A percentile compares a stretch with the other conserved stretches of the same genome.
Conservation (phyloP, 2,888 invertebrate genomes). For the Aproaerema taeniolella region DNA sequence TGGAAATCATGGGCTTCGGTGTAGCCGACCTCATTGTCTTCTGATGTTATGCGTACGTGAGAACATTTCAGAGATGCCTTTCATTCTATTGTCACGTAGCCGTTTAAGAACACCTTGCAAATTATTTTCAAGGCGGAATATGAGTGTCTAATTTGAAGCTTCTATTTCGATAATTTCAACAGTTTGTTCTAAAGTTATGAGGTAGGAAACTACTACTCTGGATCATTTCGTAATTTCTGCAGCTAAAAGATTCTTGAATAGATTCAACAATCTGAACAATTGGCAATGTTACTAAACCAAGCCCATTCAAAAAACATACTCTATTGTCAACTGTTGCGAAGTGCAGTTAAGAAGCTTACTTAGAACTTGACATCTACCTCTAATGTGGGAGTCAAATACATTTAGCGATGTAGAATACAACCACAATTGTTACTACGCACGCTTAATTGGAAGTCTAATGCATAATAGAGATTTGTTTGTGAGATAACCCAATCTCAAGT, state of each 20-base stretch:
- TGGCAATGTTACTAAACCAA: constrained; percentile 35
- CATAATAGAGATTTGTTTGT: no score
- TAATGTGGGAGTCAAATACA: constrained; percentile 7
- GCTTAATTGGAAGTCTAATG: constrained; percentile 5
- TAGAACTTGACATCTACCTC: constrained; percentile 26
- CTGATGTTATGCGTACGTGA: constrained; percentile 12
- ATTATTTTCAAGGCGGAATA: no score
- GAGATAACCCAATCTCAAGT: no score
- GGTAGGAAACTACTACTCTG: no score
- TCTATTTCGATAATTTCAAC: no score
- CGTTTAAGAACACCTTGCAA: no score
- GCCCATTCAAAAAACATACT: constrained; percentile 24
- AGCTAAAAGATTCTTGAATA: no score
- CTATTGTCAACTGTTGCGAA: constrained; percentile 39
- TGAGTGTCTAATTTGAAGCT: no score
- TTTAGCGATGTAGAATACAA: constrained; percentile 6
- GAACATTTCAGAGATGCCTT: constrained; percentile 2
- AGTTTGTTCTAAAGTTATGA: no score
- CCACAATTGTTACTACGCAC: constrained; percentile 7
- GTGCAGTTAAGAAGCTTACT: constrained; percentile 33
- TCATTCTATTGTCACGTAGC: constrained; percentile 1
- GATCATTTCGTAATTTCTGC: no score
- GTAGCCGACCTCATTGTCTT: constrained; percentile 17
- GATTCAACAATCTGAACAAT: constrained; percentile 41
- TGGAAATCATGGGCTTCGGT: constrained; percentile 14